Evolutionary conservation across 2,797 vertebrate species (phyloP).

Genomic region (Anabas testudineus): DNA sequence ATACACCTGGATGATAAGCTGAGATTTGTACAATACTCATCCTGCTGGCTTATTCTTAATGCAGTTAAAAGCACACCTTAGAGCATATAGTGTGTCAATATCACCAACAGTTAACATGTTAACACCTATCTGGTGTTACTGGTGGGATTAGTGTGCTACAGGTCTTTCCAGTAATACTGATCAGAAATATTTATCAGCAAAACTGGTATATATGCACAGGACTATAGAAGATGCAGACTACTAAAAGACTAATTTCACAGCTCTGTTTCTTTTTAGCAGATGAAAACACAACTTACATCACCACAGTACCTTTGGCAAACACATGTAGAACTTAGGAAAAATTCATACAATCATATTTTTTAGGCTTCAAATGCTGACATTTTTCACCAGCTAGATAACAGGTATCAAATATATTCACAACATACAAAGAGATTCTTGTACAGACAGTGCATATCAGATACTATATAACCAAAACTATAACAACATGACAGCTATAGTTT

Average conservation of each 20-base stretch:
- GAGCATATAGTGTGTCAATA: conserved; percentile 20
- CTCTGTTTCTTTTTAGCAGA: conserved; percentile 38
- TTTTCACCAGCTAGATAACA: conserved; percentile 38
- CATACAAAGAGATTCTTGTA: conserved; percentile 61
- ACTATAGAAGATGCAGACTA: conserved; percentile 34
- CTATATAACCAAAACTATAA: conserved; percentile 44
- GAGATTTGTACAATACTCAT: conserved; percentile 9
- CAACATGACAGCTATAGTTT: conserved; percentile 36
- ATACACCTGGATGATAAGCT: not conserved
- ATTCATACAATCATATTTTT: conserved; percentile 43
- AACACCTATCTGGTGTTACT: conserved; percentile 14
- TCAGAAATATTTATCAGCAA: conserved; percentile 20
- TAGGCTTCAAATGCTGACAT: conserved; percentile 45
- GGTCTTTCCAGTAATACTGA: conserved; percentile 12
- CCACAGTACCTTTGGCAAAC: conserved; percentile 73
- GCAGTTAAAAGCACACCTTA: conserved; percentile 9
- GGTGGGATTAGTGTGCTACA: conserved; percentile 28
- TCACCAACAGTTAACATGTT: not conserved
- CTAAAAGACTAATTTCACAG: conserved; percentile 63
- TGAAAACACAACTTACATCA: conserved; percentile 45
- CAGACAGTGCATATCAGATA: conserved; percentile 74
- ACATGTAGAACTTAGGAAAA: conserved; percentile 27
- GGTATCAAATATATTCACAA: conserved; percentile 32
- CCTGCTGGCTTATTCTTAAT: conserved; percentile 2
- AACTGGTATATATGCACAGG: conserved; percentile 30